Evolutionary conservation across 2,888 invertebrate genomes (phyloP), one percentile per base, ranked within the genome.

Genomic region (Drosophila mayaguana): DNA sequence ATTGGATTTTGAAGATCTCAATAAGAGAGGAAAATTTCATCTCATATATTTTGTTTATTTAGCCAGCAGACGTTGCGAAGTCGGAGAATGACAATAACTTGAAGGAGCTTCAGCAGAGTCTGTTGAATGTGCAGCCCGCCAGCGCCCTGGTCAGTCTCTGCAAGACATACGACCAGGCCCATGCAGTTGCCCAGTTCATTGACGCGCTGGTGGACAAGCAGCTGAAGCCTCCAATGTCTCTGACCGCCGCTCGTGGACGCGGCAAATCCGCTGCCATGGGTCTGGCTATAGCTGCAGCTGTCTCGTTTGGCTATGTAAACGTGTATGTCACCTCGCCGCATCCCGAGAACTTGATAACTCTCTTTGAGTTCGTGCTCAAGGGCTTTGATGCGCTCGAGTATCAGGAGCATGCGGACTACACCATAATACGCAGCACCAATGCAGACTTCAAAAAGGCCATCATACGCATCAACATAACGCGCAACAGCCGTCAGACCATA

Each of bases 241-340:
- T 99, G 70, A 99, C 99, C 0, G 99, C 99, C 20, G 97, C 98
- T 7, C 95, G 99, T 94, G 99, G 99, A 42, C 95, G 99, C 63
- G 99, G 99, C 78, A 99, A 99, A 94, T 99, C 99, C 0, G 99
- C 99, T 0, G 97, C 99, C 5, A 94, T 99, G 48, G 99, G 99
- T 0, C 94, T 99, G 22, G 96, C 99, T 0, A 96, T 99, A 18
- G 96, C 97, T 11, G 97, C 96, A 0, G 96, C 97, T 0, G 94
- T 97, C 3, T 96, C 97, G 0, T 96, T 97, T 85, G 96, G 96
- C 28, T 94, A 94, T 90, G 96, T 97, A 0, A 98, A 98, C 91
- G 96, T 98, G 69, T 99, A 98, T 93, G 98, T 99, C 42, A 99
- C 99, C 0, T 98, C 98, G 61, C 99, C 99, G 0, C 97, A 97